Conservation (phyloP, 2,888 invertebrate genomes). For the Pandemis corylana region DNA sequence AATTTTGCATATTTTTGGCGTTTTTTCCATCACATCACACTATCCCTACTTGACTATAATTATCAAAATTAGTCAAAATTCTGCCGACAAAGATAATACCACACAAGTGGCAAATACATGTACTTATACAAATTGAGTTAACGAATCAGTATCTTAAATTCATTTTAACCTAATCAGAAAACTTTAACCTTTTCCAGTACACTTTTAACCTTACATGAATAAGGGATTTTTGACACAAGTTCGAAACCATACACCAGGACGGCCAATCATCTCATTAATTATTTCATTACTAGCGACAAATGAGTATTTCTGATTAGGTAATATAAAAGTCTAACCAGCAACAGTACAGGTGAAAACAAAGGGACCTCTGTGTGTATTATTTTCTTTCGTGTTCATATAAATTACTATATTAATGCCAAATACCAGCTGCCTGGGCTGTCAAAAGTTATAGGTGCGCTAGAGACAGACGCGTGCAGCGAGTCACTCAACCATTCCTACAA, state of each 20-base stretch:
- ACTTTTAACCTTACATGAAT: not conserved
- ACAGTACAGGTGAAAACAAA: not conserved
- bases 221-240: not conserved
- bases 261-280: not conserved
- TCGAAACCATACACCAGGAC: not conserved
- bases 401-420: too few relatives aligned
- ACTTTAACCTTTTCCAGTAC: slow-evolving; percentile 12
- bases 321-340: not conserved
- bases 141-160: slow-evolving; percentile 19
- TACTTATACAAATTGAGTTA: slow-evolving; percentile 27
- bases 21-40: not conserved
- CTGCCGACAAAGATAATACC: slow-evolving; percentile 13
- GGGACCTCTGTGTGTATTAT: not conserved
- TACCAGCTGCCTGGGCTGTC: too few relatives aligned
- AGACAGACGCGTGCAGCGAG: too few relatives aligned
- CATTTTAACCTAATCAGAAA: slow-evolving; percentile 21
- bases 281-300: not conserved
- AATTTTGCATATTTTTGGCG: not conserved
- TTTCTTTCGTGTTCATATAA: too few relatives aligned
- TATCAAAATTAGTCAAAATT: slow-evolving; percentile 7
- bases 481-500: too few relatives aligned
- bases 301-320: not conserved
- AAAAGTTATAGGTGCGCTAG: too few relatives aligned
- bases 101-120: slow-evolving; percentile 4
- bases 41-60: not conserved